phyloP scores from a whole-genome alignment of 2,888 invertebrate species.

The Drosophila neoperkinsi region DNA sequence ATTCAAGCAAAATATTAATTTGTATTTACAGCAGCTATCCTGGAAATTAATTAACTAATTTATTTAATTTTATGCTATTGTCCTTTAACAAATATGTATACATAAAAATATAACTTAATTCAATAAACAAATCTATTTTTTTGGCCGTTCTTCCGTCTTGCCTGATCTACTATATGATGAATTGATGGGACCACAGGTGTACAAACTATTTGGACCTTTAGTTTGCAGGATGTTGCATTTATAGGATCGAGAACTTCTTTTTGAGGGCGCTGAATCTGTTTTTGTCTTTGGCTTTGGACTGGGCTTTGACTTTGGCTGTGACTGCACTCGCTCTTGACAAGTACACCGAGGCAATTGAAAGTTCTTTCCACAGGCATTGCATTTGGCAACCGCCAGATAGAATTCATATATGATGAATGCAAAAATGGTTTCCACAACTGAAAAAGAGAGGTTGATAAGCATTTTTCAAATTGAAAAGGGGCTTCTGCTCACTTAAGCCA shows the following conservation, averaged over 20 bases:
- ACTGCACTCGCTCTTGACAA: background rate
- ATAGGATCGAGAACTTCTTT: constrained; percentile 1
- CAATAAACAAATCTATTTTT: background rate
- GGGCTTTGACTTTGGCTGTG: background rate
- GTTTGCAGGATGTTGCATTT: constrained; percentile 23
- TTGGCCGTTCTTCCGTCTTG: background rate
- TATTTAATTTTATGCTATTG: background rate
- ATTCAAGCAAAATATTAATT: too few species aligned
- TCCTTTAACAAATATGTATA: background rate
- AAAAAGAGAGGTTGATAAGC: background rate
- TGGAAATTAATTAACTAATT: background rate
- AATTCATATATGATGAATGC: constrained; percentile 57
- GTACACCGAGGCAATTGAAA: background rate
- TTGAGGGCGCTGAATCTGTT: background rate
- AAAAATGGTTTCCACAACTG: constrained; percentile 61
- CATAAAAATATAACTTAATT: constrained; percentile 30
- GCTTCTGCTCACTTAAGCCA: constrained; percentile 45
- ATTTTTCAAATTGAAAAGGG: background rate
- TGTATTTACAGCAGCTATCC: background rate
- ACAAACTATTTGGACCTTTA: constrained; percentile 5
- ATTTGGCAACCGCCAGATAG: constrained; percentile 32
- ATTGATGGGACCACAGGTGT: constrained; percentile 16
- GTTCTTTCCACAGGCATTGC: background rate
- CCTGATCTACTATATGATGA: background rate
- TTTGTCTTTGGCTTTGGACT: background rate